Evolutionary conservation across 2,113 vertebrate species (phyloP), one percentile per base, ranked within the genome.

Genomic region (Sebastes schlegelii): DNA sequence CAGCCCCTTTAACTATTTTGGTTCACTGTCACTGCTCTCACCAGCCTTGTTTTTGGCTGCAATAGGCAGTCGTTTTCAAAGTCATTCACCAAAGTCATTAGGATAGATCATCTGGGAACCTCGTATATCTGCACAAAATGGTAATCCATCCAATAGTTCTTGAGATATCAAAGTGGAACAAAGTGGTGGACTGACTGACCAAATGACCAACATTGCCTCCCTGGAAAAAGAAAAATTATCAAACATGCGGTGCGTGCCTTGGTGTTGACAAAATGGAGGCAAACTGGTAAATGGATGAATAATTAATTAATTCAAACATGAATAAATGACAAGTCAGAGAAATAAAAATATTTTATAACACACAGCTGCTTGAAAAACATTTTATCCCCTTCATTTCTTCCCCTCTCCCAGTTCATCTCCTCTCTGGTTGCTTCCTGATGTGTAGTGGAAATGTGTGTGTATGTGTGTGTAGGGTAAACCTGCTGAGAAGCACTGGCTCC

Each of bases 401-500:
- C 68, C 21, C 14, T 51, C 45, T 45, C 8, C 45, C 2, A 62
- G 43, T 48, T 61, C 66, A 16, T 71, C 14, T 54, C 21, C 8
- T 46, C 49, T 43, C 12, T n/a, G 48, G 42, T 16, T 66, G 9
- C 26, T 52, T 82, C 26, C 16, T 62, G 21, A 26, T 51, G 40
- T 79, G 16, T 12, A 23, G 57, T 19, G 54, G 61, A 51, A 61
- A 16, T 54, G 51, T 52, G 46, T 46, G 34, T 13, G 2, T n/a
- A 71, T 64, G 40, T 68, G 79, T 55, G 79, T 45, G 40, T n/a
- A 17, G 45, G 62, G 21, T 17, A 74, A 58, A 60, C 70, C 64
- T 63, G 51, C 58, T 63, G 77, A 62, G 87, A 62, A 57, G 46
- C 42, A 23, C 23, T 66, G 52, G 55, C 85, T 82, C 61, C 72